Base-by-base conservation (phyloP, 2,797 vertebrate genomes). In the Spondyliosoma cantharus region DNA sequence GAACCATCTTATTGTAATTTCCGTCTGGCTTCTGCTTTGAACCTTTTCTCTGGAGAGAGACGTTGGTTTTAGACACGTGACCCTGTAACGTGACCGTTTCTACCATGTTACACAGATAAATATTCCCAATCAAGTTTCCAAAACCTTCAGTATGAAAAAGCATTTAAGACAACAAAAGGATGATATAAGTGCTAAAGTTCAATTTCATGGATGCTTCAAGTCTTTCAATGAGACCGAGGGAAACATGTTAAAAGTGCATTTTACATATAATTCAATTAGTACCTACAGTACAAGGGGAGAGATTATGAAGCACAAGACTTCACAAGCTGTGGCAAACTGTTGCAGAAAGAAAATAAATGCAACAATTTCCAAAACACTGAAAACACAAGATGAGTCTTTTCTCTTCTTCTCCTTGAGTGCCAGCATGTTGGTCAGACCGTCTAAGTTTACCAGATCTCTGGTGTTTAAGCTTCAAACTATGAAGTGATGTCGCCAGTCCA, bases 211-310 rank as follows among this genome's bases (percentile, higher is more conserved):
- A 91, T 88, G 87, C 87, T 91, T 94, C 88, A 90, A 88, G 90
- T 93, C 90, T 93, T 92, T 80, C 79, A 86, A 82, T 71, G 78
- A 90, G 91, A 92, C 89, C 86, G 69, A 43, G 78, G 89, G 87
- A 92, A 94, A 92, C 88, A 89, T 90, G 74, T 88, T 87, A 87
- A 95, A 95, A 95, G 94, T 95, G 95, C 95, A 93, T 94, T 91
- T 84, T 81, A 87, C 76, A 85, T 89, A 80, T 80, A 85, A 78
- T 82, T 83, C 22, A 85, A 83, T 88, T 79, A 91, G 89, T 93
- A 93, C 91, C 92, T 89, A 82, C 74, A 84, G 71, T 69, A 87
- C 67, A 59, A 60, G 25, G 59, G 73, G 76, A 75, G 76, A 85
- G 78, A 61, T 61, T 53, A 70, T 78, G 71, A 82, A 71, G 69